Base-by-base conservation (phyloP, 2,113 vertebrate genomes). In the Erythrolamprus reginae region DNA sequence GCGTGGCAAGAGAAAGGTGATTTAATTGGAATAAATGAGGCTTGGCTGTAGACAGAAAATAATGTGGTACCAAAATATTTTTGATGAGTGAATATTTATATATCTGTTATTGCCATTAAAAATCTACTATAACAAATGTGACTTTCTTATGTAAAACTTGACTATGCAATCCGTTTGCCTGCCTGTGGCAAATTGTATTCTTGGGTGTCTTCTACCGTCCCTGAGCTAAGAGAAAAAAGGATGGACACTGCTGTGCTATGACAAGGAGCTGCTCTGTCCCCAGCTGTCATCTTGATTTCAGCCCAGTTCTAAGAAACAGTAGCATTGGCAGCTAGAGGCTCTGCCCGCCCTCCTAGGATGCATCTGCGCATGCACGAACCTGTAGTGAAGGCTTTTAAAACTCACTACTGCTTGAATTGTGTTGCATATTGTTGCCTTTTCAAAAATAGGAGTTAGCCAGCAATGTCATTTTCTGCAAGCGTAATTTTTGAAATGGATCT, bases 111-210 rank as follows among this genome's bases (percentile, higher is more conserved):
- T 92, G 91, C 42, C 88, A 38, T 91, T 50, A 21, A 90, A 17
- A 33, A 55, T 10, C 38, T 89, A 51, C 51, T 93, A 82, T 84
- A 89, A 70, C 88, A 15, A 0, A 1, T 89, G 86, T 77, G 88
- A 88, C 92, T 26, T 84, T 92, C 24, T 38, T 17, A 93, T 77
- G 47, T 87, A 88, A 45, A 91, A 1, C 52, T 89, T 92, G 86
- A 45, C 82, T 93, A 86, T 83, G 88, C 87, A 86, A 94, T 94
- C 93, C 70, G 93, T 93, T 51, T 94, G 90, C 90, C 88, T 95
- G 90, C 93, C 92, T 65, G 28, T 93, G 86, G 91, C 82, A 94
- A 91, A 95, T 24, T 85, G 33, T 48, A 9, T 38, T 70, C 21
- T 70, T 89, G 55, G 56, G 48, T 26, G 17, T 55, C 84, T 50